phyloP scores from a whole-genome alignment of 2,888 invertebrate species.

The Tachystola acroxantha region DNA sequence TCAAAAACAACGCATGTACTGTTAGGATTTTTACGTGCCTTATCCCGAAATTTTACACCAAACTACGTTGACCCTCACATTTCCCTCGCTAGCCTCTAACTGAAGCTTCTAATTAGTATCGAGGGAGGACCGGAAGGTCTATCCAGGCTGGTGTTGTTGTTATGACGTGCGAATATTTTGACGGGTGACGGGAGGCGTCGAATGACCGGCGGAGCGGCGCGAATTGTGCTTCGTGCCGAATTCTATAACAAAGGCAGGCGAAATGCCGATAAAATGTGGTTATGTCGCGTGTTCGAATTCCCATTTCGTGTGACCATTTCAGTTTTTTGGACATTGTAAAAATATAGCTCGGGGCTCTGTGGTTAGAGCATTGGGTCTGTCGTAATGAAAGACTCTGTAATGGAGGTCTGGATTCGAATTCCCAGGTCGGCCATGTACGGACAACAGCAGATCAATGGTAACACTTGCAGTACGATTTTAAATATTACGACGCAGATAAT shows the following conservation, averaged over 20 bases:
- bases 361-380: too few species aligned
- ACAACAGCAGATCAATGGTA: too few species aligned
- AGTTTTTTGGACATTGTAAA: background rate
- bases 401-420: too few species aligned
- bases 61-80: background rate
- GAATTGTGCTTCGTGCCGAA: slow-evolving; percentile 38
- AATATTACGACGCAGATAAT: too few species aligned
- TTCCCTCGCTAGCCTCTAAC: background rate
- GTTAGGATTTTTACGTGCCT: slow-evolving; percentile 14
- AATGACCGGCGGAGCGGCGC: slow-evolving; percentile 20
- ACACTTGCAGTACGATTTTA: too few species aligned
- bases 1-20: slow-evolving; percentile 9
- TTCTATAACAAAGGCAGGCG: slow-evolving; percentile 31
- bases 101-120: background rate
- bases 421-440: too few species aligned
- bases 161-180: slow-evolving; percentile 5
- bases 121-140: background rate
- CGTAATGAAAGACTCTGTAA: too few species aligned
- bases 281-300: slow-evolving; percentile 13
- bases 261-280: slow-evolving; percentile 22
- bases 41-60: slow-evolving; percentile 11
- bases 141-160: background rate
- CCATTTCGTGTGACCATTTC: slow-evolving; percentile 1
- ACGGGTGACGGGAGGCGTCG: slow-evolving; percentile 12
- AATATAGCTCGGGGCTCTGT: too few species aligned